phyloP scores from a whole-genome alignment of 2,888 invertebrate genomes.

The Saturnia pavonia region DNA sequence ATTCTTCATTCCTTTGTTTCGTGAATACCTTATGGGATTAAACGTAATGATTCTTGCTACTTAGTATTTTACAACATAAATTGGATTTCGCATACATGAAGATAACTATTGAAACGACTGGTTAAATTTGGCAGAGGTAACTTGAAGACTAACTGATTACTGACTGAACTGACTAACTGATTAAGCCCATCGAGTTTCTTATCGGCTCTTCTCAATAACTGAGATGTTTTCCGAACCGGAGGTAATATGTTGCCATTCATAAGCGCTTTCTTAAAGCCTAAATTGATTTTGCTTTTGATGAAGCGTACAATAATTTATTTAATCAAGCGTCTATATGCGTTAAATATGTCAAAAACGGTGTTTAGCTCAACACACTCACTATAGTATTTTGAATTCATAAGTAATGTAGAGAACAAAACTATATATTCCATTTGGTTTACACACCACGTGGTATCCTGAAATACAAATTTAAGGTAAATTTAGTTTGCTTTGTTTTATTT shows the following conservation, averaged over 20 bases:
- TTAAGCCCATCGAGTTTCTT: too few species aligned
- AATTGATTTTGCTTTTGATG: too few species aligned
- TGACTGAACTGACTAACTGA: too few species aligned
- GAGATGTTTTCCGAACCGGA: too few species aligned
- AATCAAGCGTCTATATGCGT: background rate
- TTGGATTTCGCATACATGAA: background rate
- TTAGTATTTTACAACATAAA: background rate
- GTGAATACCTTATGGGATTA: too few species aligned
- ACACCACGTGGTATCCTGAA: constrained; percentile 38
- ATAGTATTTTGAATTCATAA: background rate
- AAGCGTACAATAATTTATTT: background rate
- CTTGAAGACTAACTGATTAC: too few species aligned
- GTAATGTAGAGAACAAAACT: constrained; percentile 29
- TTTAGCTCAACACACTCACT: background rate
- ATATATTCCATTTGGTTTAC: constrained; percentile 38
- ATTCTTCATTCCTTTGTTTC: too few species aligned
- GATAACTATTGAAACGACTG: background rate
- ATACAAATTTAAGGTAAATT: constrained; percentile 51
- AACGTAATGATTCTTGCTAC: too few species aligned
- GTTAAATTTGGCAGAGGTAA: background rate
- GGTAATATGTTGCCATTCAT: too few species aligned
- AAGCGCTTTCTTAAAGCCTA: too few species aligned
- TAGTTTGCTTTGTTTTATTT: constrained; percentile 57
- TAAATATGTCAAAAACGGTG: background rate
- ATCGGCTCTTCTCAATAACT: too few species aligned